Conservation (phyloP, 35 echinoderm and acorn worm species). For the Stichopus chloronotus region DNA sequence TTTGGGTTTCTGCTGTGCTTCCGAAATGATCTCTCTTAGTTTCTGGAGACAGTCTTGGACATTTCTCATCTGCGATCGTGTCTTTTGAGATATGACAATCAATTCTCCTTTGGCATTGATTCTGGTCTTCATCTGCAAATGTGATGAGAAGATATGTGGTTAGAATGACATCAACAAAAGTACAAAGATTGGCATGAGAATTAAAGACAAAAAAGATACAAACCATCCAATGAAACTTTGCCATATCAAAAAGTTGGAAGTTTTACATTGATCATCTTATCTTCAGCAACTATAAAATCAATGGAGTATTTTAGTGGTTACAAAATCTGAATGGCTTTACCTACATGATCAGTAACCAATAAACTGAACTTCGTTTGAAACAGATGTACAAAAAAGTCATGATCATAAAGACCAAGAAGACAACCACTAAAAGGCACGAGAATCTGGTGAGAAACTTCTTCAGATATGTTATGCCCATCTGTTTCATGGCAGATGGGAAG, state of each 20-base stretch:
- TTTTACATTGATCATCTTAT: not conserved
- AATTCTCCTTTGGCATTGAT: constrained; percentile 84
- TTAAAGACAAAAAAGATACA: not conserved
- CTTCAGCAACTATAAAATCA: too few species aligned
- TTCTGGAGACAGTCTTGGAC: constrained; percentile 90
- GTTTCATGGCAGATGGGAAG: too few species aligned
- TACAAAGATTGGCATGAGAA: not conserved
- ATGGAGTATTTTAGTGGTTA: too few species aligned
- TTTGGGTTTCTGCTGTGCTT: constrained; percentile 84
- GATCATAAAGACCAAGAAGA: too few species aligned
- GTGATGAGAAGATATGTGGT: not conserved
- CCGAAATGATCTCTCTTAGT: constrained; percentile 76
- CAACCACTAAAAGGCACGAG: too few species aligned
- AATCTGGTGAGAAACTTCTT: too few species aligned
- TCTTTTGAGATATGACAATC: constrained; percentile 76
- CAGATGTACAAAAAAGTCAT: too few species aligned
- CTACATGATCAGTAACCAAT: too few species aligned
- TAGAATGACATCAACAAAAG: not conserved
- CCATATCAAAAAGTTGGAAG: not conserved
- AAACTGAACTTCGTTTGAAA: too few species aligned
- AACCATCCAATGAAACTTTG: too few species aligned
- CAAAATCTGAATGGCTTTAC: too few species aligned
- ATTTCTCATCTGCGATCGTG: constrained; percentile 86
- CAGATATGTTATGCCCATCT: too few species aligned
- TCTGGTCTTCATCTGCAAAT: constrained; percentile 76